These are phyloP conservation scores for Brachionus manjavacas DNA, from an alignment of 1,140 invertebrate genomes.

Conservation along the genomic window DNA sequence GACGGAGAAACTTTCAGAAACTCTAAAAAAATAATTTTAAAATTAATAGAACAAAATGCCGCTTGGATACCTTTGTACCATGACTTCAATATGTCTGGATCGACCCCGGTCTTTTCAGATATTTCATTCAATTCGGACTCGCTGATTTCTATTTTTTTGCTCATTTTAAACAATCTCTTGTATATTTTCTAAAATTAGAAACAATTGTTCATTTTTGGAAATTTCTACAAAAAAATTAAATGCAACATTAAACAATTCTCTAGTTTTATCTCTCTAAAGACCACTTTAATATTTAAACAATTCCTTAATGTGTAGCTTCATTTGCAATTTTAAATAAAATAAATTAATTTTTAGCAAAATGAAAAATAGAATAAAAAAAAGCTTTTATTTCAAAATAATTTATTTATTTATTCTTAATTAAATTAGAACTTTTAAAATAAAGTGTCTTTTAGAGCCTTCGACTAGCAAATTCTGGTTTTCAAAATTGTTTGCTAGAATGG, in stretches of 20 bases:
- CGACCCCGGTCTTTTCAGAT: neutral
- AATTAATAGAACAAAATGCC: neutral
- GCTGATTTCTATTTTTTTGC: constrained; percentile 1
- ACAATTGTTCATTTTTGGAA: neutral
- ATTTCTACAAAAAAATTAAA: neutral
- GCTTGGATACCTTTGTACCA: constrained; percentile 21
- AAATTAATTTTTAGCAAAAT: neutral
- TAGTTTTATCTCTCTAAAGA: neutral
- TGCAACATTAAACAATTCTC: neutral
- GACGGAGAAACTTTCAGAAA: constrained; percentile 32
- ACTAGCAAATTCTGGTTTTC: neutral
- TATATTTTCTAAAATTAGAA: neutral
- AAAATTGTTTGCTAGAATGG: neutral
- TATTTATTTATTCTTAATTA: too few species aligned
- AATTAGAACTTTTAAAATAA: too few species aligned
- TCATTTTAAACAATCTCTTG: constrained; percentile 6
- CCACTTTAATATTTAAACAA: neutral
- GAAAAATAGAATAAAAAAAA: neutral
- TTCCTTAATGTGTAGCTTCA: neutral
- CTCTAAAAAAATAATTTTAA: neutral
- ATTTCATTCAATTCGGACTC: constrained; percentile 1
- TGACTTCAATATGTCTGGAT: constrained; percentile 26
- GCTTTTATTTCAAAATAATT: neutral
- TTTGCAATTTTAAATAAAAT: neutral
- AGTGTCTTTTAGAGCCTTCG: neutral